These are phyloP conservation scores for Malthinus flaveolus DNA, from an alignment of 2,888 invertebrate species.

Conservation along the genomic window DNA sequence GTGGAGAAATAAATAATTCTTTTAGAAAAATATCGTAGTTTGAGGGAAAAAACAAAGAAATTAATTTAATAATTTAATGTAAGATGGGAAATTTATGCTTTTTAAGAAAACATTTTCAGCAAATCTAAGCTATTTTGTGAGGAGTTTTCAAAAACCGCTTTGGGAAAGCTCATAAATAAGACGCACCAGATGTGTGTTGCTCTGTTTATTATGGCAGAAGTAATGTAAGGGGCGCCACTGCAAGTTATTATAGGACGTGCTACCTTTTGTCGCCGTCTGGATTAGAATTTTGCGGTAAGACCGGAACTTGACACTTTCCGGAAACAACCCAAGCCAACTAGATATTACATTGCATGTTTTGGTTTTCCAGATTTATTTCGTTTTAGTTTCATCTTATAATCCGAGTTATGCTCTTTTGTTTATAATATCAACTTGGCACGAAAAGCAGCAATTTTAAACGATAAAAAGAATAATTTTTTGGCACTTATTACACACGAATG, in stretches of 20 bases:
- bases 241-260: conserved; percentile 31
- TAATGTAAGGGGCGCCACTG: conserved; percentile 31
- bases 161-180: conserved; percentile 30
- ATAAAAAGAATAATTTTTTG: conserved; percentile 1
- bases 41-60: not conserved
- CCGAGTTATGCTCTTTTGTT: not conserved
- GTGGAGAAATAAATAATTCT: conserved; percentile 8
- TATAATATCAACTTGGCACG: conserved; percentile 1
- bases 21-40: not conserved
- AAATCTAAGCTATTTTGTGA: conserved; percentile 22
- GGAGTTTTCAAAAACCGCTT: conserved; percentile 26
- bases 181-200: conserved; percentile 30
- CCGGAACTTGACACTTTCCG: conserved; percentile 40
- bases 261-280: conserved; percentile 31
- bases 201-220: conserved; percentile 31
- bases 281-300: conserved; percentile 39
- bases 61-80: not conserved
- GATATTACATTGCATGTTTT: conserved; percentile 34
- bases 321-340: conserved; percentile 33
- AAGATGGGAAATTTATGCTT: conserved; percentile 1
- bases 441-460: not conserved
- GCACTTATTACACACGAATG: not conserved
- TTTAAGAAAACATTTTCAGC: conserved; percentile 16
- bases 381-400: conserved; percentile 2
- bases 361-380: conserved; percentile 18